These are phyloP conservation scores for Telmatochromis sp. DNA, from an alignment of 2,113 vertebrate genomes.

Conservation along the genomic window DNA sequence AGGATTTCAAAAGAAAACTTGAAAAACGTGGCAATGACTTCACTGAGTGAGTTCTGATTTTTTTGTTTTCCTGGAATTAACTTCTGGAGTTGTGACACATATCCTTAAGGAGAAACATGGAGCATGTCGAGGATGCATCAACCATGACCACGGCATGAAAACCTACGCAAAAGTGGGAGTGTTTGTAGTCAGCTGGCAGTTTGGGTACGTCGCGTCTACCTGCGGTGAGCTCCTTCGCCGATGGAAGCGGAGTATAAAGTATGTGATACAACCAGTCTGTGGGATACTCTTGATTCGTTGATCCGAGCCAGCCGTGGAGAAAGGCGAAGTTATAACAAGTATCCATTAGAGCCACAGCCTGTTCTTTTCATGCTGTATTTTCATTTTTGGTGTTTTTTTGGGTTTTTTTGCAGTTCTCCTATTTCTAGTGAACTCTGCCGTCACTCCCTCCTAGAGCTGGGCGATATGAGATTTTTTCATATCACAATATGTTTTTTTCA, in stretches of 20 bases:
- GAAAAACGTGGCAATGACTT: fast-evolving
- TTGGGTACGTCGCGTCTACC: fast-evolving
- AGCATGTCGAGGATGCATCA: neutral
- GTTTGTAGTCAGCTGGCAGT: neutral
- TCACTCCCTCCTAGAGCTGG: neutral
- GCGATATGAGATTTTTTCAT: too few species aligned
- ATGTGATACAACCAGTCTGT: neutral
- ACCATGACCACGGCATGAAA: neutral
- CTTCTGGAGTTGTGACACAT: neutral
- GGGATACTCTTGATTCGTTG: neutral
- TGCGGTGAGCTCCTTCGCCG: fast-evolving
- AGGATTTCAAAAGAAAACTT: neutral
- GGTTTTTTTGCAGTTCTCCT: fast-evolving
- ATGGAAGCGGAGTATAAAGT: neutral
- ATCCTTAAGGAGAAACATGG: neutral
- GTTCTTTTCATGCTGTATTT: neutral
- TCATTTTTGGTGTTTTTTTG: fast-evolving
- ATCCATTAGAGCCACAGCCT: fast-evolving
- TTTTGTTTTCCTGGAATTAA: neutral
- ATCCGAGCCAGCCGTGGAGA: fast-evolving
- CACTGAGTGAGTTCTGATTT: too few species aligned
- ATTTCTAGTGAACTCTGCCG: neutral
- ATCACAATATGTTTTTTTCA: too few species aligned
- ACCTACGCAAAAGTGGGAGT: neutral
- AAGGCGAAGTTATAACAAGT: fast-evolving